A percentile compares a stretch with the other conserved stretches of the same genome.
Evolutionary conservation across 92 coral and sea anemone genomes (phyloP).

Genomic region (Montipora capitata): DNA sequence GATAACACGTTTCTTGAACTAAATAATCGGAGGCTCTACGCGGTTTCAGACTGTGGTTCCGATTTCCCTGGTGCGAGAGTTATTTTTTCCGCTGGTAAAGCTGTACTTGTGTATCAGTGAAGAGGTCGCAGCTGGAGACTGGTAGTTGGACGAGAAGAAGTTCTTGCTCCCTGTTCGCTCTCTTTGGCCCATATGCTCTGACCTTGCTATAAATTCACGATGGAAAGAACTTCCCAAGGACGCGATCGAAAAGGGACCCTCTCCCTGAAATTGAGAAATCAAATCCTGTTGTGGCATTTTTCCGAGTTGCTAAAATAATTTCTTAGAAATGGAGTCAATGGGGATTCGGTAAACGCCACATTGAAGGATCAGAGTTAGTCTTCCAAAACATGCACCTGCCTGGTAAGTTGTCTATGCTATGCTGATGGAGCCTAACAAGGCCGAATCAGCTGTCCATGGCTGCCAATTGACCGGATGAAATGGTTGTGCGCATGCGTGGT

Average conservation of each 20-base stretch:
- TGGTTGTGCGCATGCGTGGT: too few relatives aligned
- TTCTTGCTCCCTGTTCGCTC: neutral
- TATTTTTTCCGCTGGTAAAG: neutral
- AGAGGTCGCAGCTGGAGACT: neutral
- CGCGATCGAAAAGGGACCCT: constrained; percentile 17
- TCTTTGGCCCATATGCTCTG: neutral
- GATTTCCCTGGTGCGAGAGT: constrained; percentile 3
- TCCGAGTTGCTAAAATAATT: neutral
- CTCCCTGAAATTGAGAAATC: constrained; percentile 3
- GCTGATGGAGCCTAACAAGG: too few relatives aligned
- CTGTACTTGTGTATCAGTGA: neutral
- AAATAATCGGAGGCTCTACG: neutral
- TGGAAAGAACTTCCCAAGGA: constrained; percentile 16
- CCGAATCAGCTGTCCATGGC: too few relatives aligned
- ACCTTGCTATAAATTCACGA: neutral
- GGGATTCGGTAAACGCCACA: too few relatives aligned
- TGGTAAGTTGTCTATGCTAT: too few relatives aligned
- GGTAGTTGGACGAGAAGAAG: constrained; percentile 3
- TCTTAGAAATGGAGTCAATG: neutral
- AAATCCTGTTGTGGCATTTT: neutral
- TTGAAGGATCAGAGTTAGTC: too few relatives aligned
- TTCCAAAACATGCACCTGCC: too few relatives aligned
- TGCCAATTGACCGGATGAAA: too few relatives aligned
- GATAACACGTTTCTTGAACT: neutral
- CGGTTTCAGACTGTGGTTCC: constrained; percentile 20